Conservation (phyloP, 2,888 invertebrate genomes). For the Ommatoiulus sabulosus region DNA sequence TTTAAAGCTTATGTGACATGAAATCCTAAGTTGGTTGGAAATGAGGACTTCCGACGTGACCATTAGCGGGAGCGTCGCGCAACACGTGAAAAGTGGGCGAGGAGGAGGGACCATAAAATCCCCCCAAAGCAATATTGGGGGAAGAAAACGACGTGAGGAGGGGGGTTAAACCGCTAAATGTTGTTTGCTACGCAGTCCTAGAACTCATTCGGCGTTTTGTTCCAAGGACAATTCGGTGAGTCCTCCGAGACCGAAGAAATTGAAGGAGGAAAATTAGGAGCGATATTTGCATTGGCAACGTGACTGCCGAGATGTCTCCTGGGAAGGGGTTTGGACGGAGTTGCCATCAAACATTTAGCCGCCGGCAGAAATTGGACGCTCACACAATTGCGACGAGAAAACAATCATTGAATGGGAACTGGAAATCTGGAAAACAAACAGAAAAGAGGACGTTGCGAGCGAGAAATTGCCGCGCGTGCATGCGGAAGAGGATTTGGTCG, state of each 20-base stretch:
- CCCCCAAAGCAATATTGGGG: not conserved
- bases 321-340: not conserved
- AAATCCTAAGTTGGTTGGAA: conserved; percentile 36
- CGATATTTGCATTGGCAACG: conserved; percentile 14
- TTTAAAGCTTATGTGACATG: conserved; percentile 29
- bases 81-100: not conserved
- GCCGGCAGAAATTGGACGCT: not conserved
- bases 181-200: conserved; percentile 9
- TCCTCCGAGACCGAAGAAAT: not conserved
- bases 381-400: not conserved
- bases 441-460: not conserved
- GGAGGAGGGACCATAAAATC: not conserved
- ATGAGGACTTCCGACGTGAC: conserved; percentile 9
- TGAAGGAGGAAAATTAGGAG: conserved; percentile 36
- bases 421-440: not conserved
- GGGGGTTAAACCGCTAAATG: not conserved
- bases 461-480: not conserved
- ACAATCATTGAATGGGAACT: conserved; percentile 20
- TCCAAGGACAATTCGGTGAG: conserved; percentile 15
- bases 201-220: not conserved
- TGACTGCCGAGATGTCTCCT: not conserved
- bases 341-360: conserved; percentile 32
- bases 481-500: too few species aligned
- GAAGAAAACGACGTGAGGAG: not conserved
- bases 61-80: not conserved